phyloP scores from a whole-genome alignment of 2,113 vertebrate genomes.

The Marmota monax region DNA sequence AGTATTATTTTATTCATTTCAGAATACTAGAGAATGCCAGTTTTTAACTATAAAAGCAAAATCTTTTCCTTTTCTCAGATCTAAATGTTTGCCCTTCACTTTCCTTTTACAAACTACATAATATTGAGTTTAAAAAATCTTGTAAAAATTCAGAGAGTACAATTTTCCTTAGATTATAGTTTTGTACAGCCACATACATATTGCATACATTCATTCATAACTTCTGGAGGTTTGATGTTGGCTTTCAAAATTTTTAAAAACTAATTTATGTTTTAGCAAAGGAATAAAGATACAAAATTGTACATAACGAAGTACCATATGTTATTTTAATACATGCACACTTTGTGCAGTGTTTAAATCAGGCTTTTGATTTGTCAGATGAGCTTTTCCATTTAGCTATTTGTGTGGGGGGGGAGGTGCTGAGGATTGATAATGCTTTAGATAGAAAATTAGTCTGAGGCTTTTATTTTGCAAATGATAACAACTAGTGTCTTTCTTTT shows the following conservation, averaged over 20 bases:
- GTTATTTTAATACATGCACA: too few relatives aligned
- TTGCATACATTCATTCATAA: not conserved
- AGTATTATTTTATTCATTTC: not conserved
- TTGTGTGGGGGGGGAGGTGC: too few relatives aligned
- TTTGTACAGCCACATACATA: not conserved
- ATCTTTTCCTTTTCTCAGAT: not conserved
- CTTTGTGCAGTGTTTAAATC: not conserved
- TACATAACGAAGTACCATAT: not conserved
- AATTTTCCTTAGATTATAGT: not conserved
- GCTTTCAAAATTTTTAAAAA: not conserved
- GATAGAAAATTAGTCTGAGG: not conserved
- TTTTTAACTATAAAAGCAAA: conserved; percentile 19
- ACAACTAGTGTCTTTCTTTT: not conserved
- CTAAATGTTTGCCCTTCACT: not conserved
- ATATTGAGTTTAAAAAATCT: not conserved
- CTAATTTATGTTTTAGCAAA: not conserved
- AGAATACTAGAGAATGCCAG: not conserved
- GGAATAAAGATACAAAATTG: not conserved
- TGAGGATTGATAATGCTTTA: not conserved
- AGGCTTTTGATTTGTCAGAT: not conserved
- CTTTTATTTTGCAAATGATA: too few relatives aligned
- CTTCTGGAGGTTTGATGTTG: not conserved
- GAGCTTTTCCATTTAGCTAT: not conserved
- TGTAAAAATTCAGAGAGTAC: not conserved
- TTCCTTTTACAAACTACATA: conserved; percentile 23